A percentile compares a stretch with the other conserved stretches of the same genome.
phyloP scores from a whole-genome alignment of 1,140 invertebrate genomes.

The Ladona fulva region DNA sequence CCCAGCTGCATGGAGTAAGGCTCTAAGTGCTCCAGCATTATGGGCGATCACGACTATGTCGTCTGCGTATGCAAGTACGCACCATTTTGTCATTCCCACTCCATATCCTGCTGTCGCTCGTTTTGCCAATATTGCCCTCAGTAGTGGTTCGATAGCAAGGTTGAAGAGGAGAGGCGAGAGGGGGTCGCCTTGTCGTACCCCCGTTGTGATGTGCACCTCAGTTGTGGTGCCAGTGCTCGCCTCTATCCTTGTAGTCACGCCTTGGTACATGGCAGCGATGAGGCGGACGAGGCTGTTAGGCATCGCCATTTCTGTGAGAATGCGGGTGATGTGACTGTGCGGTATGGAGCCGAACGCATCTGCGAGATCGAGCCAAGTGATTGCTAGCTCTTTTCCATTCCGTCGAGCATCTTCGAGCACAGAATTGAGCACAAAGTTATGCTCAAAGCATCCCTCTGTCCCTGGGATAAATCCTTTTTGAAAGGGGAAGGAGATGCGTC shows the following conservation, averaged over 20 bases:
- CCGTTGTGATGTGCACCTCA: constrained; percentile 21
- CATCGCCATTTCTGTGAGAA: constrained; percentile 15
- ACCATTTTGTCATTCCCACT: too few species aligned
- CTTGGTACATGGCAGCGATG: constrained; percentile 12
- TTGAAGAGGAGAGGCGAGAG: too few species aligned
- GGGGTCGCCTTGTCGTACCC: too few species aligned
- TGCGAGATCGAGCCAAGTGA: constrained; percentile 30
- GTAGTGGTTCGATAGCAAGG: too few species aligned
- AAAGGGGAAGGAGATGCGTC: constrained; percentile 15
- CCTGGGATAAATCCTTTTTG: constrained; percentile 32
- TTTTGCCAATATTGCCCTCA: too few species aligned
- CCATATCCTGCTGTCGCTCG: too few species aligned
- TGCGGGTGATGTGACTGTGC: constrained; percentile 25
- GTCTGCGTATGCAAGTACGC: too few species aligned
- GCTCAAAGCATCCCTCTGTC: constrained; percentile 32
- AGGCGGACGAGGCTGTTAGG: background rate
- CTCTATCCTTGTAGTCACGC: background rate
- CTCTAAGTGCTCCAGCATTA: too few species aligned
- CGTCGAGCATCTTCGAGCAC: constrained; percentile 17
- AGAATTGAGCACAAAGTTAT: constrained; percentile 31
- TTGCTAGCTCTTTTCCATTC: constrained; percentile 20
- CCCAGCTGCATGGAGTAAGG: too few species aligned
- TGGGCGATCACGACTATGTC: too few species aligned
- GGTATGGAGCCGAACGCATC: constrained; percentile 32
- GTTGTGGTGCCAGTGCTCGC: constrained; percentile 17